Evolutionary conservation across 2,113 vertebrate genomes (phyloP).

Genomic region (Anoplopoma fimbria): DNA sequence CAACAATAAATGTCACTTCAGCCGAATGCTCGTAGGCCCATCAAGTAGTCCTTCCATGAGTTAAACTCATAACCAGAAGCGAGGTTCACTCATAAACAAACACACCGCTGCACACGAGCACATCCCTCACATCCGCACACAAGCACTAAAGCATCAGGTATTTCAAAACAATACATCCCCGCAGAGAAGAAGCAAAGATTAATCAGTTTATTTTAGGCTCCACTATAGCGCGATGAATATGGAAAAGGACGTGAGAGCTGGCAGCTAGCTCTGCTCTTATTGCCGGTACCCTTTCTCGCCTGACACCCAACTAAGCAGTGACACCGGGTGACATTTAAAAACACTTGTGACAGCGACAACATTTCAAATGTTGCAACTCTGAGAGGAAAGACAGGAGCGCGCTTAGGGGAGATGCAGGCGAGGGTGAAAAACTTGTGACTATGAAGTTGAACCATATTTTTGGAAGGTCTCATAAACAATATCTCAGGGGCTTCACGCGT

Average conservation of each 20-base stretch:
- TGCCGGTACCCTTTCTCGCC: constrained; percentile 31
- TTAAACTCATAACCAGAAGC: too few relatives aligned
- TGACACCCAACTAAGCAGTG: constrained; percentile 46
- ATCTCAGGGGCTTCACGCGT: constrained; percentile 41
- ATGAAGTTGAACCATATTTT: constrained; percentile 36
- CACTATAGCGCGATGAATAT: not conserved
- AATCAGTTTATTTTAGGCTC: constrained; percentile 65
- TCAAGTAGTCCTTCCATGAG: not conserved
- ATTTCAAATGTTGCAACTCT: constrained; percentile 48
- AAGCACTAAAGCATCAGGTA: constrained; percentile 31
- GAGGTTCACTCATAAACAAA: constrained; percentile 43
- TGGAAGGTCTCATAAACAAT: constrained; percentile 36
- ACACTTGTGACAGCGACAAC: constrained; percentile 50
- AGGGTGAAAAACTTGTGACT: not conserved
- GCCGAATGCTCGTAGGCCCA: not conserved
- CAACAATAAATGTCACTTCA: not conserved
- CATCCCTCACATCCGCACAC: not conserved
- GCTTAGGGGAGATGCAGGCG: constrained; percentile 10
- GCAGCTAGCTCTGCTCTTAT: constrained; percentile 51
- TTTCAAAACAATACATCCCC: constrained; percentile 50
- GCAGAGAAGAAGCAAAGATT: constrained; percentile 50
- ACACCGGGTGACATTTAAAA: constrained; percentile 68
- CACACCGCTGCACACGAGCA: not conserved
- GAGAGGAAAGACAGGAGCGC: constrained; percentile 4
- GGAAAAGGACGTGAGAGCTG: constrained; percentile 25